A percentile compares a stretch with the other conserved stretches of the same genome.
These are phyloP conservation scores for Sminthurides aquaticus DNA, from an alignment of 2,888 invertebrate species.

Conservation along the genomic window DNA sequence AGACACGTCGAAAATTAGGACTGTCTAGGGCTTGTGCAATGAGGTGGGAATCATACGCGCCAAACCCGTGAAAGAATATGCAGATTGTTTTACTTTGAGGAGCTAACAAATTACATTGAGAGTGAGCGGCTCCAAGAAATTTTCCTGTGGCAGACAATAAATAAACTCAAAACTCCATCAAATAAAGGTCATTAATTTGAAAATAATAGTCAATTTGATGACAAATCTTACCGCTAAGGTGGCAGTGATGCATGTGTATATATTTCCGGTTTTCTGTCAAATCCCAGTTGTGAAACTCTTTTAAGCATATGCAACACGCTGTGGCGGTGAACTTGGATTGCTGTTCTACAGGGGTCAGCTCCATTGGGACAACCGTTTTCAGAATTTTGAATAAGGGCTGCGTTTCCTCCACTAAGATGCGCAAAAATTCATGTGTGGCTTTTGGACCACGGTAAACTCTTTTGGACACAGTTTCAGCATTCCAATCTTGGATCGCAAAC, in stretches of 20 bases:
- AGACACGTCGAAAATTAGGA: not conserved
- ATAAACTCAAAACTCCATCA: too few relatives aligned
- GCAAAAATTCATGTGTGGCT: not conserved
- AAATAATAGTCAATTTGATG: too few relatives aligned
- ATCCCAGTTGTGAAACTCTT: not conserved
- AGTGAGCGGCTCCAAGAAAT: not conserved
- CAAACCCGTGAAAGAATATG: not conserved
- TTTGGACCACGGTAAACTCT: not conserved
- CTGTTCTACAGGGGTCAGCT: not conserved
- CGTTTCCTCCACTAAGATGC: not conserved
- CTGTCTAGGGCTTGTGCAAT: not conserved
- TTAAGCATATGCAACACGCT: not conserved
- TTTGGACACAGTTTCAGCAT: too few relatives aligned
- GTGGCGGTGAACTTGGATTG: not conserved
- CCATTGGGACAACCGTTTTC: not conserved
- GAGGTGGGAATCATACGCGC: not conserved
- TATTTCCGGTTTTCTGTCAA: not conserved
- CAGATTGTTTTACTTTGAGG: not conserved
- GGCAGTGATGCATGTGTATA: not conserved
- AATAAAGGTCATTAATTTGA: too few relatives aligned
- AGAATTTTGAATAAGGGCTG: not conserved
- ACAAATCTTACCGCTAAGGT: too few relatives aligned
- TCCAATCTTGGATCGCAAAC: too few relatives aligned
- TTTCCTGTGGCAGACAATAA: too few relatives aligned
- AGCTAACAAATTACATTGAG: not conserved